Evolutionary conservation across 1,140 invertebrate genomes (phyloP), one percentile per base, ranked within the genome.

Genomic region (Drosophila biarmipes): DNA sequence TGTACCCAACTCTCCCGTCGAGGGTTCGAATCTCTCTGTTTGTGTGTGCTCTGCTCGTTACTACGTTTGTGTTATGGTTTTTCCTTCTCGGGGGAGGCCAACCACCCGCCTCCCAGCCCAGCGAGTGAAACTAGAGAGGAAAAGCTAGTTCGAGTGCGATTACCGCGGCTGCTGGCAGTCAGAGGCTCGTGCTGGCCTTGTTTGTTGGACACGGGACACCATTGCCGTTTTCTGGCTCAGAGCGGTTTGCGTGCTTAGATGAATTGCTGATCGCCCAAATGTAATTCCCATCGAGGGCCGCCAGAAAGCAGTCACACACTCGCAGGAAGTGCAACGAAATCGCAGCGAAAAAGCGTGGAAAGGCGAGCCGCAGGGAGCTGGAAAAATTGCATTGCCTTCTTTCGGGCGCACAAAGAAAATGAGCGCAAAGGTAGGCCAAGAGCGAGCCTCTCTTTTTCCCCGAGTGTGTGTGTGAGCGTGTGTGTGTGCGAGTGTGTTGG

Each of bases 361-460:
- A 76, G 57, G 54, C 68, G 19, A 61, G 21, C 34, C 34, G n/a
- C 4, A 64, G 52, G 43, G 27, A 55, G 58, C 56, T 54, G 52
- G 53, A 45, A 43, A 78, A 77, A 73, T 63, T 66, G 43, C 46
- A 69, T 89, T 84, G 84, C 84, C 89, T 89, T 64, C 64, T 67
- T 90, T 89, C 40, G 53, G 73, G 84, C 84, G 84, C 84, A 89
- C 74, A 89, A 79, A 77, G 73, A 89, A 89, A 89, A 89, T 89
- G 84, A 89, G 84, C 84, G 84, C 84, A 80, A 89, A 89, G 84
- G 84, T 89, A 89, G 63, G 76, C 80, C 43, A 89, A 82, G 66
- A 68, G 74, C 62, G 78, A 21, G 43, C 31, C 48, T 57, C 34
- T 80, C 37, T 67, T 15, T 45, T 37, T 24, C 34, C 55, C n/a